Percentiles rank a stretch among this genome's conserved stretches.
Conservation (phyloP, 2,797 vertebrate genomes). For the Coregonus sp. region DNA sequence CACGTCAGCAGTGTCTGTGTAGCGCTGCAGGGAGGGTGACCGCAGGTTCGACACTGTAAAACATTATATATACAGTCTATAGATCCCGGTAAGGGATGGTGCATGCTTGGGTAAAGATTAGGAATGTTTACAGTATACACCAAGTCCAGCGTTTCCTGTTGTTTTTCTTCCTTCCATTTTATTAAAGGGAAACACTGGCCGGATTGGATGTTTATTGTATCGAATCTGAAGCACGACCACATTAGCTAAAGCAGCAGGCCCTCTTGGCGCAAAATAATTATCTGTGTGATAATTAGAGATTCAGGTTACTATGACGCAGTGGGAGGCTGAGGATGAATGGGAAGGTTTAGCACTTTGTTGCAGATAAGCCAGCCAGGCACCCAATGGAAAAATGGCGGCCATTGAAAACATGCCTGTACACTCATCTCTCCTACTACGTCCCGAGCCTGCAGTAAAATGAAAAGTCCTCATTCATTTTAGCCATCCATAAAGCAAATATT, state of each 20-base stretch:
- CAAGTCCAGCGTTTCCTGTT: conserved; percentile 71
- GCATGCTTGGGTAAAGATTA: conserved; percentile 58
- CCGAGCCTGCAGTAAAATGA: conserved; percentile 88
- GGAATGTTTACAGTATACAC: conserved; percentile 74
- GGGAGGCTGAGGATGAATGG: conserved; percentile 23
- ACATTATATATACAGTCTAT: conserved; percentile 72
- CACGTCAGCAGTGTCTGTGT: conserved; percentile 82
- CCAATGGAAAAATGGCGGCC: conserved; percentile 85
- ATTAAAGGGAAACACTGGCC: conserved; percentile 60
- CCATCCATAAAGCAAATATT: conserved; percentile 99
- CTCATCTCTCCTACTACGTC: conserved; percentile 83
- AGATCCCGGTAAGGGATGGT: conserved; percentile 55
- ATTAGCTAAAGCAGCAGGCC: conserved; percentile 42
- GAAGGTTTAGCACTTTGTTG: conserved; percentile 35
- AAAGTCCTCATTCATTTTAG: conserved; percentile 98
- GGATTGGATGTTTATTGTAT: conserved; percentile 55
- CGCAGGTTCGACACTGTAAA: conserved; percentile 71
- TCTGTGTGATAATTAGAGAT: conserved; percentile 44
- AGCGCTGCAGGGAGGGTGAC: conserved; percentile 64
- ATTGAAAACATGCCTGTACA: conserved; percentile 79
- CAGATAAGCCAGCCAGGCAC: conserved; percentile 83
- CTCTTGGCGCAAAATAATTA: conserved; percentile 53
- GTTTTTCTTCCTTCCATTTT: conserved; percentile 54
- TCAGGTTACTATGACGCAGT: conserved; percentile 44
- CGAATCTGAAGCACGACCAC: conserved; percentile 58